These are phyloP conservation scores for Coelinius sp. DNA, from an alignment of 2,888 invertebrate species.

Conservation along the genomic window DNA sequence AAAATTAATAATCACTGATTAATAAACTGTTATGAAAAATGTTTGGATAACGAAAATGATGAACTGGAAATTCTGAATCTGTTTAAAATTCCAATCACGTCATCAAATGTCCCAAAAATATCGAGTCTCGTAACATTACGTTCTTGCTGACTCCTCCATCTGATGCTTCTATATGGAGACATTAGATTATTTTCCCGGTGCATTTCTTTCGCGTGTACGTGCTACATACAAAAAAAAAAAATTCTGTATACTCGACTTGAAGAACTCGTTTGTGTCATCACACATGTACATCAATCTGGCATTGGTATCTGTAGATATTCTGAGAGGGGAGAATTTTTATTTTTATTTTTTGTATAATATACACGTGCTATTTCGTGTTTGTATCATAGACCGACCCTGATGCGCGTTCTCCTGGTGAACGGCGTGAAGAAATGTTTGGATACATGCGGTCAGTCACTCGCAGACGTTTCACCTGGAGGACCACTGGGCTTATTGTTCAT, in stretches of 20 bases:
- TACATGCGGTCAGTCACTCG: conserved; percentile 49
- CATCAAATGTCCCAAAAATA: neutral
- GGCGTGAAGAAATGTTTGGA: conserved; percentile 47
- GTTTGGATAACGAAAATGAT: conserved; percentile 12
- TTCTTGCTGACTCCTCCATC: neutral
- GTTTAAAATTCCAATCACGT: neutral
- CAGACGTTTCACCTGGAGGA: conserved; percentile 45
- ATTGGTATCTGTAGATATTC: neutral
- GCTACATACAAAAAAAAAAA: neutral
- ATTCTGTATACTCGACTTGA: neutral
- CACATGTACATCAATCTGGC: neutral
- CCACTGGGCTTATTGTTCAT: conserved; percentile 22
- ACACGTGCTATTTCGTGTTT: conserved; percentile 21
- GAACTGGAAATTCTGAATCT: neutral
- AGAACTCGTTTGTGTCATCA: neutral
- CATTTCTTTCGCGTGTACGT: conserved; percentile 9
- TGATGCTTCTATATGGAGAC: conserved; percentile 2
- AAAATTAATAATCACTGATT: conserved; percentile 15
- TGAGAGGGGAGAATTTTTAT: no score
- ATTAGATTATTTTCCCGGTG: neutral
- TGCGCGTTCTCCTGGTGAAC: conserved; percentile 48
- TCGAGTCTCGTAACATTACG: conserved; percentile 6
- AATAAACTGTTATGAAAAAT: conserved; percentile 20
- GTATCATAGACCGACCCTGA: conserved; percentile 44
- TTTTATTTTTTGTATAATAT: neutral